A percentile compares a stretch with the other conserved stretches of the same genome.
These are phyloP conservation scores for Zaprionus inermis DNA, from an alignment of 1,140 invertebrate genomes.

Conservation along the genomic window DNA sequence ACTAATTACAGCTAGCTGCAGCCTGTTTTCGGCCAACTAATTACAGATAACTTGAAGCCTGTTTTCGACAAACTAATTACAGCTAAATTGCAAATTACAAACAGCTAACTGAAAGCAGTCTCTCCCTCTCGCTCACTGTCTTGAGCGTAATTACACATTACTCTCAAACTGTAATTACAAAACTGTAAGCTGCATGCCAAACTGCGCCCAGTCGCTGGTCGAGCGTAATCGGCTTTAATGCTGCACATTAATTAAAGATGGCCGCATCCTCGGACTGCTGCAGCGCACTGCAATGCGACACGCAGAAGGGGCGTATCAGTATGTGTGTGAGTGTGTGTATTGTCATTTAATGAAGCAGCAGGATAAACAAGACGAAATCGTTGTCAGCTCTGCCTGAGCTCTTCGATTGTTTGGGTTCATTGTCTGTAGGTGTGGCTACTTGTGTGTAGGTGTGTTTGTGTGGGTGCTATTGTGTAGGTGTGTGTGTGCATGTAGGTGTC, in stretches of 20 bases:
- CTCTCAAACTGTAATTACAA: constrained; percentile 37
- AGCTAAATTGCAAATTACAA: constrained; percentile 4
- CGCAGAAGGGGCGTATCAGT: background rate
- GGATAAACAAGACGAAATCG: constrained; percentile 53
- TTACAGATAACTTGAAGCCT: background rate
- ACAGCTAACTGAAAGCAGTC: background rate
- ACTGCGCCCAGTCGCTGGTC: constrained; percentile 1
- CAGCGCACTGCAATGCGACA: background rate
- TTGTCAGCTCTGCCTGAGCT: background rate
- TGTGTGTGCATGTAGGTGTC: background rate
- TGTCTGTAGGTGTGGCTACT: background rate
- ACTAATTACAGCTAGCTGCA: background rate
- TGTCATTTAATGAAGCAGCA: constrained; percentile 45
- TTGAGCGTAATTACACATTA: constrained; percentile 13
- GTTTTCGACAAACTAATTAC: constrained; percentile 5
- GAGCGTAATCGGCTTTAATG: constrained; percentile 55
- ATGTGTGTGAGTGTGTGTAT: constrained; percentile 5
- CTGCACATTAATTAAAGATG: constrained; percentile 68
- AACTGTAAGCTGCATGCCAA: constrained; percentile 23
- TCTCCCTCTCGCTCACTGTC: background rate
- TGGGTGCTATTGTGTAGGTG: background rate
- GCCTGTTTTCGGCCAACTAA: background rate
- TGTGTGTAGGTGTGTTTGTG: background rate
- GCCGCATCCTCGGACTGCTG: background rate
- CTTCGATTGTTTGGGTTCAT: constrained; percentile 3